Conservation (phyloP, 2,113 vertebrate species). For the Geococcyx californianus region DNA sequence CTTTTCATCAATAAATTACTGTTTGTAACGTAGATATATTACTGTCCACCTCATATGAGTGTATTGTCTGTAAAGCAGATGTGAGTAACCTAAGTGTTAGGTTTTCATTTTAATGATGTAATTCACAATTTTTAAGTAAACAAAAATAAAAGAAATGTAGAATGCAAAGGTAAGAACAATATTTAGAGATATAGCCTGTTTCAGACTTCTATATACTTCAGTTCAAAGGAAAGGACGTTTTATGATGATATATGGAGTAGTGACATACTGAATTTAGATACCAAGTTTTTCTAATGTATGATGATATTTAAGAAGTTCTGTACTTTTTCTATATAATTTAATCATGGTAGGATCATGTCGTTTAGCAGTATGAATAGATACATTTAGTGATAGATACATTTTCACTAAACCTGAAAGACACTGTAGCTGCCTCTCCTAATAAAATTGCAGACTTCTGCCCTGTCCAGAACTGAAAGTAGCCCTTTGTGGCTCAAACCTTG, state of each 20-base stretch:
- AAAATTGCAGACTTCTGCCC: fast-evolving
- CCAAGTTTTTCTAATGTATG: not conserved
- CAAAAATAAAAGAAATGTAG: not conserved
- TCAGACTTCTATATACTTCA: not conserved
- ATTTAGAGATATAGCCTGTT: not conserved
- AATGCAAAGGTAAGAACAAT: not conserved
- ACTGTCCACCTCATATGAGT: not conserved
- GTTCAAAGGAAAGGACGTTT: not conserved
- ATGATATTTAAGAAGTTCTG: not conserved
- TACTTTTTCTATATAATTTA: not conserved
- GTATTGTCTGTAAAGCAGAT: not conserved
- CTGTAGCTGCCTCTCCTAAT: not conserved
- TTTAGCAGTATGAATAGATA: not conserved
- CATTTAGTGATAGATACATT: not conserved
- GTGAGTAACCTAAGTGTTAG: not conserved
- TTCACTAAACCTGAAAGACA: not conserved
- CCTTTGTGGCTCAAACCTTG: not conserved
- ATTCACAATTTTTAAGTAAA: not conserved
- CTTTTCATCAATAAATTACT: not conserved
- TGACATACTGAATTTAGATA: not conserved
- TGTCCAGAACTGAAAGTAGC: not conserved
- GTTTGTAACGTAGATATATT: not conserved
- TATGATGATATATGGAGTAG: not conserved
- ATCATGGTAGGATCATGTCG: not conserved
- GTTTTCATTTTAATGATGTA: not conserved